These are phyloP conservation scores for Oopsacas minuta DNA, from an alignment of 37 sponge, comb jelly and placozoan genomes.

Conservation along the genomic window DNA sequence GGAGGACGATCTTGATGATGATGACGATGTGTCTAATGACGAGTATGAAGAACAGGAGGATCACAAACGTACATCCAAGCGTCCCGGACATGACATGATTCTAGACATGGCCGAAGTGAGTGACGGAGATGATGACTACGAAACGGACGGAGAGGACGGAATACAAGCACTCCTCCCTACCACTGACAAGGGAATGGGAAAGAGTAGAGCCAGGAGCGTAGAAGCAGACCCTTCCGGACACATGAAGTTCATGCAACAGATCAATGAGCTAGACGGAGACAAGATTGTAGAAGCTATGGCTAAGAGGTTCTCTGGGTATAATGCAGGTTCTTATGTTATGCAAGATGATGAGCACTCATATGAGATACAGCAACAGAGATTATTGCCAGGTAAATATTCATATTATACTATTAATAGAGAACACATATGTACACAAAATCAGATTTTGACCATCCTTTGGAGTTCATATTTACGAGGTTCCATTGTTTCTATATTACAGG, in stretches of 20 bases:
- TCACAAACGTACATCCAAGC: conserved; percentile 24
- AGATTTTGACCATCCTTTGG: too few relatives aligned
- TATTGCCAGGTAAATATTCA: conserved; percentile 66
- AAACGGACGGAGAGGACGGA: conserved; percentile 41
- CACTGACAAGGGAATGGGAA: background rate
- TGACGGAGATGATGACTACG: conserved; percentile 61
- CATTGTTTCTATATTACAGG: too few relatives aligned
- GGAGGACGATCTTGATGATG: background rate
- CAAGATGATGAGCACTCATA: conserved; percentile 46
- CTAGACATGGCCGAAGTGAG: background rate
- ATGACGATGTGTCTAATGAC: conserved; percentile 10
- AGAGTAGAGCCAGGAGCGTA: background rate
- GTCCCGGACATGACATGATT: conserved; percentile 46
- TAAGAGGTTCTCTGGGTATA: conserved; percentile 57
- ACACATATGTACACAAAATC: too few relatives aligned
- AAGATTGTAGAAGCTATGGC: conserved; percentile 57
- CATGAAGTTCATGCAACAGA: conserved; percentile 34
- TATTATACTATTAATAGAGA: too few relatives aligned
- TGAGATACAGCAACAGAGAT: conserved; percentile 75
- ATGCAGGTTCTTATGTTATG: conserved; percentile 29
- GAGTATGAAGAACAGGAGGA: conserved; percentile 20
- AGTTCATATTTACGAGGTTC: too few relatives aligned
- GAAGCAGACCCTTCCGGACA: conserved; percentile 15
- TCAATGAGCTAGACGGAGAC: conserved; percentile 50
- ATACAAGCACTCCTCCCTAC: conserved; percentile 23